phyloP scores from a whole-genome alignment of 2,113 vertebrate genomes.

The Mormyrus iriodes region DNA sequence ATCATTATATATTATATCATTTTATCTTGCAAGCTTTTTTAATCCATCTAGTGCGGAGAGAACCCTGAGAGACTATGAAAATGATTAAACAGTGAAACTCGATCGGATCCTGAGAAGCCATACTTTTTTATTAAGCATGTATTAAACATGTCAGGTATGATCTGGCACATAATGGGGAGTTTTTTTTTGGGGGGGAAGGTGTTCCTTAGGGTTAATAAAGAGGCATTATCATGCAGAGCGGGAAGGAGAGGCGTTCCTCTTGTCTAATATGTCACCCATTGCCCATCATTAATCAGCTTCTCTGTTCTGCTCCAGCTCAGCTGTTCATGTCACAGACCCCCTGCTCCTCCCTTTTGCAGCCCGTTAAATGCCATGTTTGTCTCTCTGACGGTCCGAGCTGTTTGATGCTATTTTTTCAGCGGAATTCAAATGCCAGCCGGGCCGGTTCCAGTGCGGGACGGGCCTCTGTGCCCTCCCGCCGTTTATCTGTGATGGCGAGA shows the following conservation, averaged over 20 bases:
- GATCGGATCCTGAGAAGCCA: background rate
- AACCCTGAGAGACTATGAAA: background rate
- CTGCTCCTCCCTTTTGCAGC: background rate
- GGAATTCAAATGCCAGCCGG: constrained; percentile 95
- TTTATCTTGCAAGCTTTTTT: background rate
- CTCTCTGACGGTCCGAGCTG: background rate
- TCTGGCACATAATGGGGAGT: background rate
- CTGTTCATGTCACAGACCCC: background rate
- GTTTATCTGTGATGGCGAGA: constrained; percentile 97
- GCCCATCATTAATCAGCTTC: background rate
- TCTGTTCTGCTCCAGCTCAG: background rate
- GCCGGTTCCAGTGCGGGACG: constrained; percentile 93
- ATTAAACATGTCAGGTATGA: background rate
- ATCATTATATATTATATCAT: too few species aligned
- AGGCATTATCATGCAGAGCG: background rate
- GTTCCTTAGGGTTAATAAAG: background rate
- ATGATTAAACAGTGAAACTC: background rate
- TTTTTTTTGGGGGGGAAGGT: background rate
- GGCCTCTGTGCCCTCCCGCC: constrained; percentile 93
- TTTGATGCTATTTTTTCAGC: constrained; percentile 55
- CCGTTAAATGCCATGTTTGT: background rate
- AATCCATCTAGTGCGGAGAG: background rate
- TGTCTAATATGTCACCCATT: background rate
- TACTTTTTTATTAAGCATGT: constrained; percentile 2
- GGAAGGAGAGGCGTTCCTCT: background rate